Evolutionary conservation across 2,797 vertebrate genomes (phyloP).

Genomic region (Sylvilagus floridanus): DNA sequence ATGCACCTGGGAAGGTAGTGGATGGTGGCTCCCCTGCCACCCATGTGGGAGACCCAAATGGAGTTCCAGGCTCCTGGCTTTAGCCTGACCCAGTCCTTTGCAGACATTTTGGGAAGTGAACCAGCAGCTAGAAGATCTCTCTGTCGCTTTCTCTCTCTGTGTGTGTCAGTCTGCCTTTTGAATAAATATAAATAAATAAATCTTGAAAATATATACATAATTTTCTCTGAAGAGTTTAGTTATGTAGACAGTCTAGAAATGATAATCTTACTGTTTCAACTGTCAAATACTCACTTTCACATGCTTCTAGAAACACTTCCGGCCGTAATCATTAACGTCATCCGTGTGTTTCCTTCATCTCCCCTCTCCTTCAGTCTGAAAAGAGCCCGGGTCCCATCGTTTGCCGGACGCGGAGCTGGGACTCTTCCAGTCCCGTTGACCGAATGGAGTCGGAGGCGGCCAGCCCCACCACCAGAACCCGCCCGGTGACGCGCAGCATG

Average conservation of each 20-base stretch:
- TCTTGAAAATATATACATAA: not conserved
- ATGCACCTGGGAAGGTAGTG: no score
- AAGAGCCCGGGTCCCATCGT: conserved; percentile 86
- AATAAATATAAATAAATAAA: no score
- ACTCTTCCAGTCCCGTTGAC: conserved; percentile 91
- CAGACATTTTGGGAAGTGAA: no score
- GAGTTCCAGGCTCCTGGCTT: no score
- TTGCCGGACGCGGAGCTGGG: conserved; percentile 90
- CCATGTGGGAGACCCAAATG: no score
- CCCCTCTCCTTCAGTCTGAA: conserved; percentile 87
- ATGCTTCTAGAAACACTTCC: not conserved
- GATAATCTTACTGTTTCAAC: not conserved
- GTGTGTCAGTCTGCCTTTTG: no score
- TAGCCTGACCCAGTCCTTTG: no score
- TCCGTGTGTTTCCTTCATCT: not conserved
- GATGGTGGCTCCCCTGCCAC: no score
- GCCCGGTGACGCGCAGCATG: conserved; percentile 92
- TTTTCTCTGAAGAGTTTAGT: conserved; percentile 32
- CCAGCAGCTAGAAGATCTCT: no score
- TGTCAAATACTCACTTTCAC: not conserved
- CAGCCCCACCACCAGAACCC: conserved; percentile 89
- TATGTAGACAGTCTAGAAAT: conserved; percentile 27
- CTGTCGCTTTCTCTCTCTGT: no score
- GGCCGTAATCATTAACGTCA: not conserved
- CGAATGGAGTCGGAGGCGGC: conserved; percentile 84